Conservation (phyloP, 2,113 vertebrate genomes). For the Periophthalmodon schlosseri region DNA sequence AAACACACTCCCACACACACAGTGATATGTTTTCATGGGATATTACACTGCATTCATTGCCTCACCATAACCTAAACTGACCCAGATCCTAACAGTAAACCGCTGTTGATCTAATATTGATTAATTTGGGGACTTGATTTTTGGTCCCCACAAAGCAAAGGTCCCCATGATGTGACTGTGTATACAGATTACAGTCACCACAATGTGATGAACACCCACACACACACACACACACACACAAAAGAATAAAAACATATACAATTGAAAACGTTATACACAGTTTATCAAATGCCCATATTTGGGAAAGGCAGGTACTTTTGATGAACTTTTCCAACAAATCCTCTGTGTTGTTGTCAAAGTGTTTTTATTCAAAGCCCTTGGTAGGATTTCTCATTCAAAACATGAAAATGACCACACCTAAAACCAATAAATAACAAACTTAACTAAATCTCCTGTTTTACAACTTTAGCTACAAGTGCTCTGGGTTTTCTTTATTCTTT, state of each 20-base stretch:
- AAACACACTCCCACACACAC: too few species aligned
- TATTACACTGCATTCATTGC: too few species aligned
- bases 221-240: neutral
- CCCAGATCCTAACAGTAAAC: too few species aligned
- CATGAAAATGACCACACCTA: neutral
- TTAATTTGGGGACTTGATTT: neutral
- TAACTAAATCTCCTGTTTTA: neutral
- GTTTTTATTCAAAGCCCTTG: neutral
- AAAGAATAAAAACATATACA: neutral
- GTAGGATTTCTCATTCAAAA: neutral
- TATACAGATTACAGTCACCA: neutral
- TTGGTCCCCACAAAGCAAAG: neutral
- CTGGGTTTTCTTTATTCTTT: constrained; percentile 40
- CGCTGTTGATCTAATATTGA: neutral
- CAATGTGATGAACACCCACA: neutral
- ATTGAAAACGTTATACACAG: neutral
- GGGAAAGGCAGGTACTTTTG: neutral
- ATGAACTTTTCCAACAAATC: too few species aligned
- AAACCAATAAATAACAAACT: neutral
- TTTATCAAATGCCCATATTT: neutral
- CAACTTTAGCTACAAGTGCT: neutral
- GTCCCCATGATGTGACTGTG: neutral
- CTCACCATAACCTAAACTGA: too few species aligned
- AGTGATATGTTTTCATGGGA: too few species aligned
- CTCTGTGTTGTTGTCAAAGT: too few species aligned